Conservation (phyloP, 2,113 vertebrate genomes). For the Myrmophylax atrothorax region DNA sequence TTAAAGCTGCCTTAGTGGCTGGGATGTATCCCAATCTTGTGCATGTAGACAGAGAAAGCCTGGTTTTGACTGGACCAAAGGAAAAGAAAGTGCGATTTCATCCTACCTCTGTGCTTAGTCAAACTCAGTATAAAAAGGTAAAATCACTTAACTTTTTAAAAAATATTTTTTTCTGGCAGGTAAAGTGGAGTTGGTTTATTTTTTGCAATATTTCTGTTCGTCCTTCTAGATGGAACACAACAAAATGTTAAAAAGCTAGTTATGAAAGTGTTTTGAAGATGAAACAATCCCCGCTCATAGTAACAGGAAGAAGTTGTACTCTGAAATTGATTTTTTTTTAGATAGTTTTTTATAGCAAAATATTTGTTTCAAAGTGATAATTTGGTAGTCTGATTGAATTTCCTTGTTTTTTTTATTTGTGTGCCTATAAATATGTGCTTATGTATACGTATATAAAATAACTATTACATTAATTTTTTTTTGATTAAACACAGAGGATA, state of each 20-base stretch:
- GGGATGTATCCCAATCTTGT: slow-evolving; percentile 95
- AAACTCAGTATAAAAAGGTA: slow-evolving; percentile 88
- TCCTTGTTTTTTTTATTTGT: neutral
- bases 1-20: slow-evolving; percentile 92
- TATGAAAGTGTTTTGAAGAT: neutral
- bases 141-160: neutral
- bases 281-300: neutral
- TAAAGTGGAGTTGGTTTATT: neutral
- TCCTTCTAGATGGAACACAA: neutral
- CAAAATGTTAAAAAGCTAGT: neutral
- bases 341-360: neutral
- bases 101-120: slow-evolving; percentile 88
- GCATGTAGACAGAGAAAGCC: slow-evolving; percentile 80
- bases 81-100: slow-evolving; percentile 91
- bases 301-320: neutral
- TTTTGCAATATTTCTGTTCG: neutral
- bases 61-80: slow-evolving; percentile 76
- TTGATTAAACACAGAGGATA: neutral
- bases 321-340: neutral
- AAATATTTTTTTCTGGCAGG: neutral
- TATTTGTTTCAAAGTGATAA: neutral
- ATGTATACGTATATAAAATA: neutral
- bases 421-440: neutral
- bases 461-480: neutral
- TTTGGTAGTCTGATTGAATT: neutral